Conservation (phyloP, 2,888 invertebrate species). For the Branchellion lobata region DNA sequence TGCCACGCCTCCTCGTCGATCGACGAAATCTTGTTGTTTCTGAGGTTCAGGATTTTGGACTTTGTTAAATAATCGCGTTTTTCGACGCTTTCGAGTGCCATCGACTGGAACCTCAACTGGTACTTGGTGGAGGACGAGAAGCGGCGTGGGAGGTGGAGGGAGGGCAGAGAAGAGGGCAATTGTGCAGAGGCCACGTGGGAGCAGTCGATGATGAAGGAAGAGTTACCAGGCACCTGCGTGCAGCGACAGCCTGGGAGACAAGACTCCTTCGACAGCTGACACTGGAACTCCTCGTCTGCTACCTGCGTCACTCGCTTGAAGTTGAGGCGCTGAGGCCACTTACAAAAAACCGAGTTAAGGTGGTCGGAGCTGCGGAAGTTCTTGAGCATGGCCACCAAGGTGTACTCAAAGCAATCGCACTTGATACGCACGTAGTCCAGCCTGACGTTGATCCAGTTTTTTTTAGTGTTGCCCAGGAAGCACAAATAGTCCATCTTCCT, state of each 20-base stretch:
- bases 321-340: neutral
- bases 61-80: constrained; percentile 8
- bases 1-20: constrained; percentile 16
- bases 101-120: constrained; percentile 16
- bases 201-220: neutral
- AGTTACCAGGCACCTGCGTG: neutral
- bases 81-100: neutral
- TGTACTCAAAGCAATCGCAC: constrained; percentile 25
- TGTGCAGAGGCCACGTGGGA: neutral
- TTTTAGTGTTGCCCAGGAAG: neutral
- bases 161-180: constrained; percentile 18
- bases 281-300: constrained; percentile 2
- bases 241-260: neutral
- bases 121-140: neutral
- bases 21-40: constrained; percentile 2
- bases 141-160: neutral
- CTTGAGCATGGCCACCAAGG: neutral
- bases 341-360: neutral
- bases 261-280: neutral
- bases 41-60: constrained; percentile 9
- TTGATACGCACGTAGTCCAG: neutral
- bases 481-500: neutral
- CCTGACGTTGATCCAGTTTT: neutral
- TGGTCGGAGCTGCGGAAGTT: neutral
- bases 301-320: neutral